Conservation (phyloP, 37 sponge, comb jelly and placozoan species). For the Ephydatia muelleri region DNA sequence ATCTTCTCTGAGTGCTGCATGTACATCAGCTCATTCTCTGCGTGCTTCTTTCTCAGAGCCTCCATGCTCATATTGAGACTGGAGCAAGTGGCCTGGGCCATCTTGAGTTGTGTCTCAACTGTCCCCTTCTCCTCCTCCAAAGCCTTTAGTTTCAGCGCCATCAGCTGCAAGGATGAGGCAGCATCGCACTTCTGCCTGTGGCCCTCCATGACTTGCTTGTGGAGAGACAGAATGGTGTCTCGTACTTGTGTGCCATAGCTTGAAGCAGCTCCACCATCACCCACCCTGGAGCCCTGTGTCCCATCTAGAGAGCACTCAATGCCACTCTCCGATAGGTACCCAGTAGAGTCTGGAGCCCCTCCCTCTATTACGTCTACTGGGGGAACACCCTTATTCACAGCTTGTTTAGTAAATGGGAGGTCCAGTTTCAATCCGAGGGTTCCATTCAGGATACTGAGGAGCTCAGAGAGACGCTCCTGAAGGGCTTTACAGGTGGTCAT, state of each 20-base stretch:
- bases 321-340: constrained; percentile 42
- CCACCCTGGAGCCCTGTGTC: neutral
- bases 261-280: neutral
- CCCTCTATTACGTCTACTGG: neutral
- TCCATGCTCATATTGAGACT: constrained; percentile 29
- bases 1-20: constrained; percentile 4
- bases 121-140: constrained; percentile 33
- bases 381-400: neutral
- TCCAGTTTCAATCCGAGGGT: constrained; percentile 32
- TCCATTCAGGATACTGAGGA: constrained; percentile 45
- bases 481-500: constrained; percentile 5
- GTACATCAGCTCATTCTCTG: neutral
- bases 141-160: constrained; percentile 16
- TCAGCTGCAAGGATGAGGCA: neutral
- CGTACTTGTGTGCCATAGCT: neutral
- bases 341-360: neutral
- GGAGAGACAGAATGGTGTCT: constrained; percentile 49
- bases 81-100: constrained; percentile 4
- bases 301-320: constrained; percentile 12
- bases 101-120: constrained; percentile 21
- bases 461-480: constrained; percentile 19
- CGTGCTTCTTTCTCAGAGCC: constrained; percentile 8
- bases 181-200: constrained; percentile 27
- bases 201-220: constrained; percentile 40
- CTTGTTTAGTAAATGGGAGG: neutral